Evolutionary conservation across 2,797 vertebrate genomes (phyloP), one percentile per base, ranked within the genome.

Genomic region (Sebastes nivosus): DNA sequence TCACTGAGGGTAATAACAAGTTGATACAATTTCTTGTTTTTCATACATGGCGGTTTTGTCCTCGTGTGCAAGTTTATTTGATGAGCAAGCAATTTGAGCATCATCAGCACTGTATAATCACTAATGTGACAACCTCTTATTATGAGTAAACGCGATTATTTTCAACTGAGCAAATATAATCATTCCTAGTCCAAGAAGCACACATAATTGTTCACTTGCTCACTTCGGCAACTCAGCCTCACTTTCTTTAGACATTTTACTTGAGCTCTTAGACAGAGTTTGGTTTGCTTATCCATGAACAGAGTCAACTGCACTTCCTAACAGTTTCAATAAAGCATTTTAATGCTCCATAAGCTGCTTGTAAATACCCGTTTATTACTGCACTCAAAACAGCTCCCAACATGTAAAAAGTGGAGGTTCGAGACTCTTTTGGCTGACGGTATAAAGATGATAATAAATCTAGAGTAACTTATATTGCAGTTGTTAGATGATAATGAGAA

Each of bases 71-170:
- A 69, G 63, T 87, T 84, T 70, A 80, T 88, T 85, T 89, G 83
- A 91, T 80, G 82, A 91, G 24, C 78, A 72, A 74, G 74, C 64
- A 59, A 80, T 87, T 89, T 81, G 77, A 85, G 82, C 76, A 65
- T 80, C 34, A 24, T 89, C 88, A 85, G 83, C 86, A 90, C 76
- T 85, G 88, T 87, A 79, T 91, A 94, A 94, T 94, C 89, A 91
- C 75, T 73, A 82, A 85, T 85, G 84, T 94, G 92, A 94, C 94
- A 95, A 87, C 88, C 82, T 82, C 80, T 90, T 76, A 93, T 94
- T 94, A 95, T 84, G 85, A 80, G 75, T 80, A 67, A 81, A 92
- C 86, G 82, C 71, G 82, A 94, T 94, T 94, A 92, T 93, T 93
- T 95, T 93, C 89, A 89, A 89, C 85, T 67, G 85, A 93, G 87